These are phyloP conservation scores for Paramisgurnus dabryanus DNA, from an alignment of 2,113 vertebrate species.

Conservation along the genomic window DNA sequence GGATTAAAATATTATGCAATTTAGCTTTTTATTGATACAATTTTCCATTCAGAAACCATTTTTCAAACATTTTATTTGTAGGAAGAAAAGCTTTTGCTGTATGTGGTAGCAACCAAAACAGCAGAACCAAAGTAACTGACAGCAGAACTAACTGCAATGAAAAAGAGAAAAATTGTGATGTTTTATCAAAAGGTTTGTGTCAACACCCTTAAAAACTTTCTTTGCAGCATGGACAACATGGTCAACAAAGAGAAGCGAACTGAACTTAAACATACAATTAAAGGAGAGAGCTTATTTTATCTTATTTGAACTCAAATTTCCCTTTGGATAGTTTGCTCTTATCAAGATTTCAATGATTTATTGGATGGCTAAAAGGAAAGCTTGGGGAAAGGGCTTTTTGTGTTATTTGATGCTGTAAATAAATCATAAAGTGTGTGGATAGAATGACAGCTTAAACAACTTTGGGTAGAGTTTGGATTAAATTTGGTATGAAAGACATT, in stretches of 20 bases:
- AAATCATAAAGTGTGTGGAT: constrained; percentile 32
- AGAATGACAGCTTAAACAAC: constrained; percentile 45
- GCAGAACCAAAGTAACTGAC: neutral
- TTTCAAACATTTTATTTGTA: neutral
- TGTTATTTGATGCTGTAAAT: constrained; percentile 48
- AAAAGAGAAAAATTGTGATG: neutral
- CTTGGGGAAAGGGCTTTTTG: constrained; percentile 7
- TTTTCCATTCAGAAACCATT: neutral
- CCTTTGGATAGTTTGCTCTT: constrained; percentile 4
- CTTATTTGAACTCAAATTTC: constrained; percentile 37
- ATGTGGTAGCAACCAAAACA: neutral
- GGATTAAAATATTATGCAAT: neutral
- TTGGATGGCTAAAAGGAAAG: constrained; percentile 33
- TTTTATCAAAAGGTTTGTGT: neutral
- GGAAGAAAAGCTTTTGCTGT: constrained; percentile 14
- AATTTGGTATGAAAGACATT: neutral
- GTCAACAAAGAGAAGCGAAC: neutral
- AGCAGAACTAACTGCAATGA: neutral
- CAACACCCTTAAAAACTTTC: neutral
- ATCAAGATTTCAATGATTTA: constrained; percentile 43
- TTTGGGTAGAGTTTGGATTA: neutral
- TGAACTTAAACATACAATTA: constrained; percentile 9
- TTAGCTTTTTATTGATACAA: neutral
- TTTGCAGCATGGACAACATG: neutral
- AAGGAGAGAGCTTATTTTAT: neutral